phyloP scores from a whole-genome alignment of 1,140 invertebrate species.

The Dendrolimus punctatus region DNA sequence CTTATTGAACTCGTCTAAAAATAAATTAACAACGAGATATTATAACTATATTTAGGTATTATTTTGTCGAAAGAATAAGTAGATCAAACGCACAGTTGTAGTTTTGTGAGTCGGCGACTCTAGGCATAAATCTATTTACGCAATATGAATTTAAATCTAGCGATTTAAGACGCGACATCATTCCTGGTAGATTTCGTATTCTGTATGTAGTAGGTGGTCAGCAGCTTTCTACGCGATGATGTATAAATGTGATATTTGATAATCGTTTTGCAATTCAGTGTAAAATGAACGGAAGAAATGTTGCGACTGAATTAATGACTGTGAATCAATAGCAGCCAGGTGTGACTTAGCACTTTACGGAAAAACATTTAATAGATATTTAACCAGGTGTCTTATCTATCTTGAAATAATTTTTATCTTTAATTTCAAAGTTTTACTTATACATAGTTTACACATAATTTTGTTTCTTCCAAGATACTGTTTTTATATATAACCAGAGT shows the following conservation, averaged over 20 bases:
- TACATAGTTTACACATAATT: too few species aligned
- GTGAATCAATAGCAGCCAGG: too few species aligned
- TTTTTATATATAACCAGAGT: too few species aligned
- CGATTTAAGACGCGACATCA: constrained; percentile 16
- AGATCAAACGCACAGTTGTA: constrained; percentile 8
- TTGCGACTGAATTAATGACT: constrained; percentile 1
- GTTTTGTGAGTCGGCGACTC: constrained; percentile 7
- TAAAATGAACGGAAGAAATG: constrained; percentile 8
- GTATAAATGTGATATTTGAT: constrained; percentile 9
- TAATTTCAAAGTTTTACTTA: too few species aligned
- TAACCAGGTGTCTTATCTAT: too few species aligned
- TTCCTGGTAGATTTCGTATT: constrained; percentile 25
- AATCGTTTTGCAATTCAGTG: constrained; percentile 14
- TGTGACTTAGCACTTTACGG: background rate
- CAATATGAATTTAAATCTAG: constrained; percentile 17
- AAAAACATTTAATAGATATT: background rate
- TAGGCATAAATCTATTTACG: constrained; percentile 4
- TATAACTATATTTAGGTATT: too few species aligned
- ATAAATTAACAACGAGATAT: too few species aligned
- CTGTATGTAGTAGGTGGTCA: constrained; percentile 9
- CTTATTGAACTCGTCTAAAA: too few species aligned
- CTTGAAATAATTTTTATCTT: too few species aligned
- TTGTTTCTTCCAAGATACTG: too few species aligned
- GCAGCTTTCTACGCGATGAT: constrained; percentile 21
- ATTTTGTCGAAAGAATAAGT: too few species aligned